A percentile compares a stretch with the other conserved stretches of the same genome.
Evolutionary conservation across 2,797 vertebrate species (phyloP).

Genomic region (Chromis chromis): DNA sequence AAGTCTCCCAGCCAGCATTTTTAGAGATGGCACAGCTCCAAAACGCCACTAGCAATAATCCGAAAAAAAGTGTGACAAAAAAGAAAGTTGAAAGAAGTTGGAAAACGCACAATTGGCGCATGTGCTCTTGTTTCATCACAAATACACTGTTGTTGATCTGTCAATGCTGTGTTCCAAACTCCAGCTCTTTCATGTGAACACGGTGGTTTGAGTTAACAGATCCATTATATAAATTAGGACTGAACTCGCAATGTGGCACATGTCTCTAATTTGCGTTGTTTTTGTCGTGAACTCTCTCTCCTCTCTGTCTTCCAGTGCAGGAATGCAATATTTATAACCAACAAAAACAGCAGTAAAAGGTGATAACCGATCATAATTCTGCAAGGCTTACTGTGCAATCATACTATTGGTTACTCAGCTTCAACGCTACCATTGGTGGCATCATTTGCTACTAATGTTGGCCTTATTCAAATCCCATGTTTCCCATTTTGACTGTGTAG

Average conservation of each 20-base stretch:
- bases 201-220: not conserved
- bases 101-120: too few relatives aligned
- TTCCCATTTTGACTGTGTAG: slow-evolving; percentile 41
- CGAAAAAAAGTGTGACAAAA: too few relatives aligned
- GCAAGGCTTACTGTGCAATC: not conserved
- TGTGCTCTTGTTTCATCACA: not conserved
- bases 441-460: not conserved
- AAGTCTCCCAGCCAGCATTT: too few relatives aligned
- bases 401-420: not conserved
- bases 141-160: not conserved
- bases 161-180: too few relatives aligned
- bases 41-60: too few relatives aligned
- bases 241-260: too few relatives aligned
- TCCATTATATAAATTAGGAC: not conserved
- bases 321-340: not conserved
- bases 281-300: not conserved
- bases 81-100: too few relatives aligned
- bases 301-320: not conserved
- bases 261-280: not conserved
- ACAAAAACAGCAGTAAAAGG: not conserved
- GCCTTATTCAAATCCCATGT: slow-evolving; percentile 54
- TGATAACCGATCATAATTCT: not conserved
- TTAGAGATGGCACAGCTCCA: too few relatives aligned
- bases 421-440: not conserved
- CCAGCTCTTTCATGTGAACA: too few relatives aligned